These are phyloP conservation scores for Tadarida brasiliensis DNA, from an alignment of 2,797 vertebrate genomes.

Conservation along the genomic window DNA sequence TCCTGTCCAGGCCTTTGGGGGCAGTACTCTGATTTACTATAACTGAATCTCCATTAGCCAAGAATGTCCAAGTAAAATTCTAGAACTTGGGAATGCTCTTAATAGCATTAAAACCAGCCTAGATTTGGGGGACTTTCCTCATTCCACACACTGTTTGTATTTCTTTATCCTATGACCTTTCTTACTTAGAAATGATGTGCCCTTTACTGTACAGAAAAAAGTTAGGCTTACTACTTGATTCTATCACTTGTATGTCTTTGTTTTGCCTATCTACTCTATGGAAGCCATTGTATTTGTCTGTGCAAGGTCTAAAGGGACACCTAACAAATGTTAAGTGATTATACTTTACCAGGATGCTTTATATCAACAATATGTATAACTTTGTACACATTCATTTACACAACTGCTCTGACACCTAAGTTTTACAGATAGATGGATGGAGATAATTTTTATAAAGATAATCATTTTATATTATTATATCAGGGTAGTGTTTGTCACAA, in stretches of 20 bases:
- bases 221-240: not conserved
- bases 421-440: not conserved
- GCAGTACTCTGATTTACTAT: not conserved
- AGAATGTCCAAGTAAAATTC: not conserved
- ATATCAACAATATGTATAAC: not conserved
- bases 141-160: not conserved
- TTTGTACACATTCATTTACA: not conserved
- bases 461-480: not conserved
- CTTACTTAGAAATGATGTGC: not conserved
- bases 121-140: not conserved
- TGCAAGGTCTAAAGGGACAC: not conserved
- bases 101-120: not conserved
- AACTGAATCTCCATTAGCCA: not conserved
- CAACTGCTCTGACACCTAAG: not conserved
- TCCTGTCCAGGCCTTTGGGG: not conserved
- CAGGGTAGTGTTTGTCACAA: not conserved
- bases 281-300: not conserved
- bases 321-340: not conserved
- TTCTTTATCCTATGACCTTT: not conserved
- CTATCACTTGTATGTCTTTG: not conserved
- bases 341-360: not conserved
- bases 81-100: not conserved
- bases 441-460: not conserved
- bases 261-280: not conserved
- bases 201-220: not conserved